These are phyloP conservation scores for Rhineura floridana DNA, from an alignment of 2,113 vertebrate genomes.

Conservation along the genomic window DNA sequence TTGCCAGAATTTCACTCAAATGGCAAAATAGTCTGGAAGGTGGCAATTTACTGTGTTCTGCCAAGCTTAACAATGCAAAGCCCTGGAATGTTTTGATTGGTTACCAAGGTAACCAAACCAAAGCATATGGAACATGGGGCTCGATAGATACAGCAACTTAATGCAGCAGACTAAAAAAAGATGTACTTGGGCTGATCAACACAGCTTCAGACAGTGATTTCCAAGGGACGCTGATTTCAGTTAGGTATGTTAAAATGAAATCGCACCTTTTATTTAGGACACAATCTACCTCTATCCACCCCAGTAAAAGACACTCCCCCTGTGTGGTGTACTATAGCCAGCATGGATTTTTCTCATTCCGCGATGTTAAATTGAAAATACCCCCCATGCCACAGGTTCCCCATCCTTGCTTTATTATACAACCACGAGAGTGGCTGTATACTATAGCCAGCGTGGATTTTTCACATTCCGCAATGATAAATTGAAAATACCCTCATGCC, in stretches of 20 bases:
- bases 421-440: too few species aligned
- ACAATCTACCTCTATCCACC: too few species aligned
- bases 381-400: too few species aligned
- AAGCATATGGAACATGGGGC: neutral
- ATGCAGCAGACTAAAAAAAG: accelerated
- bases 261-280: neutral
- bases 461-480: too few species aligned
- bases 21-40: constrained; percentile 27
- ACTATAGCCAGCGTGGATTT: too few species aligned
- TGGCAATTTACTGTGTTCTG: constrained; percentile 30
- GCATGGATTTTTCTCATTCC: neutral
- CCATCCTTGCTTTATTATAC: too few species aligned
- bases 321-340: too few species aligned
- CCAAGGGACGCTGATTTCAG: accelerated
- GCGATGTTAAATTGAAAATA: too few species aligned
- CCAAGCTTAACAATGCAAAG: neutral
- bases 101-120: constrained; percentile 32
- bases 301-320: neutral
- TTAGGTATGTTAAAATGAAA: neutral
- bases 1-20: constrained; percentile 2
- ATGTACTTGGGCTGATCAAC: neutral
- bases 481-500: too few species aligned
- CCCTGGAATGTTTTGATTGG: constrained; percentile 11
- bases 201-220: neutral
- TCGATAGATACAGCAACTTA: constrained; percentile 40